Base-by-base conservation (phyloP, 2,888 invertebrate species). In the Tenthredo livida region DNA sequence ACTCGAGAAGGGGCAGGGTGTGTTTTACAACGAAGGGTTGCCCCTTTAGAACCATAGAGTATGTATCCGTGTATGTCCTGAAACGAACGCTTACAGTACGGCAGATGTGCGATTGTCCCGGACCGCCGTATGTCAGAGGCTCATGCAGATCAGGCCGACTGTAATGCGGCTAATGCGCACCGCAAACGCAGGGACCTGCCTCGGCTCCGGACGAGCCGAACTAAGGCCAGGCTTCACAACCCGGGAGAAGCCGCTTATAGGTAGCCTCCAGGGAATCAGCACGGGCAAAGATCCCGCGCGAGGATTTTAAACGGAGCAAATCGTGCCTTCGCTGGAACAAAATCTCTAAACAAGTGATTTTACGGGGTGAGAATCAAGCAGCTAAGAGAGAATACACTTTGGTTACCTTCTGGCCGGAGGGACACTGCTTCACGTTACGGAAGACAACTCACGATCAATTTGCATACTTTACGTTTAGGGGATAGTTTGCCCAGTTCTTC, bases 101-200 rank as follows among this genome's bases (percentile, higher is more conserved):
- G 89, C 91, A 91, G 91, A 91, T 91, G 91, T 70, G 78, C 88
- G 87, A 89, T 87, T 86, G 88, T 88, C 85, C 85, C 9, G 72
- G 87, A 86, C 88, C 88, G 89, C 90, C 91, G 91, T 91, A 91
- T 91, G 91, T 91, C 91, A 89, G 90, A 90, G 88, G 89, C 89
- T 91, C 90, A 91, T 91, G 90, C 90, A 91, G 89, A 91, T 90
- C 89, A 91, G 90, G 89, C 67, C 86, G 88, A 86, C 86, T 87
- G 88, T 90, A 90, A 91, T 89, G 87, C 89, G 87, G 88, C 88
- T 90, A 90, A 91, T 91, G 88, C 89, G 87, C 85, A 87, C 87
- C 86, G 88, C 87, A 90, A 90, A 91, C 89, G 89, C 86, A 85
- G 86, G 87, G 84, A 85, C 84, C 85, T 84, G 84, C 78, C n/a